Conservation (phyloP, 2,888 invertebrate genomes). For the Trissoscelio sp. region DNA sequence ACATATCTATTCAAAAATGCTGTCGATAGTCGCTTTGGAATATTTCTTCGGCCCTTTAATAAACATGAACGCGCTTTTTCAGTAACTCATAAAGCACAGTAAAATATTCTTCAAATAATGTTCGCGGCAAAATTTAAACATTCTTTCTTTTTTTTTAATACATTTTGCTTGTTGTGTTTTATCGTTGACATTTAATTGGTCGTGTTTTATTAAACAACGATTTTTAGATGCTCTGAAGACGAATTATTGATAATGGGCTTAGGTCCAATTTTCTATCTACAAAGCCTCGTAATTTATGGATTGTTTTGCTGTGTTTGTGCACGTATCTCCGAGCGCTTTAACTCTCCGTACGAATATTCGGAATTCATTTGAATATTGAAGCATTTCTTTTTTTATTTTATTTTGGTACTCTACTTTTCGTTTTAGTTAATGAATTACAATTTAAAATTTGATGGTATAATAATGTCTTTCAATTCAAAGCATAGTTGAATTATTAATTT, state of each 20-base stretch:
- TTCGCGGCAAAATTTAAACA: neutral
- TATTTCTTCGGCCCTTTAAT: constrained; percentile 12
- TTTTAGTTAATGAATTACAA: no score
- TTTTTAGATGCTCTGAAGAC: neutral
- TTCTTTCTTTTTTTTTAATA: neutral
- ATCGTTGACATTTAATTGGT: neutral
- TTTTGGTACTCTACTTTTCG: no score
- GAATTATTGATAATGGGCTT: constrained; percentile 22
- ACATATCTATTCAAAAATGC: constrained; percentile 46
- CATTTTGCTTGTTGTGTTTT: neutral
- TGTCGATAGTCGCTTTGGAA: neutral
- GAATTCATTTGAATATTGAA: neutral
- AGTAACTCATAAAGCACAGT: neutral
- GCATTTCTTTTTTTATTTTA: neutral
- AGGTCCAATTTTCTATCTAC: constrained; percentile 13
- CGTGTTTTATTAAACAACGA: neutral
- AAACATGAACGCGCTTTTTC: constrained; percentile 4
- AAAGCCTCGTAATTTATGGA: constrained; percentile 25
- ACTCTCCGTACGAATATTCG: neutral
- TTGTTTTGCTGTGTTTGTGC: constrained; percentile 4
- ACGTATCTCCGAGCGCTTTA: constrained; percentile 1
- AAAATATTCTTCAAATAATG: neutral
- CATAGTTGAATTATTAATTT: constrained; percentile 1
- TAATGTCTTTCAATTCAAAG: no score
- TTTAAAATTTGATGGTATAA: no score